Evolutionary conservation across 2,888 invertebrate species (phyloP).

Genomic region (Leptothorax acervorum): DNA sequence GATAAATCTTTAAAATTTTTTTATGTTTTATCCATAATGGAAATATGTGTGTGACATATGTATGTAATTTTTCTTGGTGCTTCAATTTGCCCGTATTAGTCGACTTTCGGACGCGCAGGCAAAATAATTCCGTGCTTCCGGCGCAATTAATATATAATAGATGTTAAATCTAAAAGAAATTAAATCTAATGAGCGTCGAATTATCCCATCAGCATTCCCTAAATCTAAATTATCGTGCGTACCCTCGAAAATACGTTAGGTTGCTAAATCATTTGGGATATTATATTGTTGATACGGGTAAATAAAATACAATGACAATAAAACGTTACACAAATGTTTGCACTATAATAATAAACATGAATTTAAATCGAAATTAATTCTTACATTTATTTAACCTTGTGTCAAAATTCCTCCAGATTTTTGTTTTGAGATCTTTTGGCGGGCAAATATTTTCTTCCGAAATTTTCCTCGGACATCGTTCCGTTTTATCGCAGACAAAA

Average conservation of each 20-base stretch:
- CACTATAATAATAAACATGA: background rate
- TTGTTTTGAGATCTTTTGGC: background rate
- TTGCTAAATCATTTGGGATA: background rate
- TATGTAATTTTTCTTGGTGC: background rate
- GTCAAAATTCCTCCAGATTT: background rate
- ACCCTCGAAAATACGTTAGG: background rate
- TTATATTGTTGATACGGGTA: background rate
- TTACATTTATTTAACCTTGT: background rate
- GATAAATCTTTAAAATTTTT: background rate
- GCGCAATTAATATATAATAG: background rate
- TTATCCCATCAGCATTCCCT: background rate
- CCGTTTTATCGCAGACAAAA: conserved; percentile 29
- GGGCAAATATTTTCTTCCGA: background rate
- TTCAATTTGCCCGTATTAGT: background rate
- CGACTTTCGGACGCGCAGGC: background rate
- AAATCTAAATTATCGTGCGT: background rate
- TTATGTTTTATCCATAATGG: background rate
- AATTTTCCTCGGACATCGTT: conserved; percentile 27
- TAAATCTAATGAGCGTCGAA: conserved; percentile 22
- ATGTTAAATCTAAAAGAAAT: background rate
- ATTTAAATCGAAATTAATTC: background rate
- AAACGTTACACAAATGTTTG: background rate
- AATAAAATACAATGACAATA: background rate
- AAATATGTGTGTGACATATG: background rate
- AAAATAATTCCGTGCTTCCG: conserved; percentile 11